phyloP scores from a whole-genome alignment of 2,888 invertebrate species.

The Barypeithes pellucidus region DNA sequence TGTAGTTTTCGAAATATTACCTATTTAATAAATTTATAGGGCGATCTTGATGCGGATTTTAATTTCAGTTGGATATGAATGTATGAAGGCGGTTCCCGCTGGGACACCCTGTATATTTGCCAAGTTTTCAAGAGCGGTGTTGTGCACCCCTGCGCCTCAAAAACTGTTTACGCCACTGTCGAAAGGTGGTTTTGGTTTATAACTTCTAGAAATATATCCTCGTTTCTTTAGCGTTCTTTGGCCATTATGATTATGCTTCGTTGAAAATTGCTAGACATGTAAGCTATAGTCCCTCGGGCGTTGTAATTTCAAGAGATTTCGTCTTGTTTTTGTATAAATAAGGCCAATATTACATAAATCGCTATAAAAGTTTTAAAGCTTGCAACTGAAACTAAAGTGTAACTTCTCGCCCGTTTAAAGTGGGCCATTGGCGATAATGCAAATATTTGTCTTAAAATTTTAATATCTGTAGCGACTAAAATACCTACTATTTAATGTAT shows the following conservation, averaged over 20 bases:
- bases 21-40: too few species aligned
- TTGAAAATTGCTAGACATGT: conserved; percentile 24
- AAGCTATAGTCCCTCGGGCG: not conserved
- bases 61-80: too few species aligned
- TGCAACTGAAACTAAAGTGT: not conserved
- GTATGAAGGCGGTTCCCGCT: too few species aligned
- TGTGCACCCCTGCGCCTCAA: too few species aligned
- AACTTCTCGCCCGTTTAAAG: not conserved
- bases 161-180: too few species aligned
- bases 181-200: not conserved
- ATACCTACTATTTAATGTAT: not conserved
- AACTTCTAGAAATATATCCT: not conserved
- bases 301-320: conserved; percentile 4
- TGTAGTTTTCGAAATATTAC: too few species aligned
- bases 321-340: not conserved
- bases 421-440: not conserved
- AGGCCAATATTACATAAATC: conserved; percentile 9
- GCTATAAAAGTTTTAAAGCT: not conserved
- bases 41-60: too few species aligned
- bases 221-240: conserved; percentile 12
- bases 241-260: conserved; percentile 1
- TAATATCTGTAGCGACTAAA: not conserved
- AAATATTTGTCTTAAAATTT: conserved; percentile 5
- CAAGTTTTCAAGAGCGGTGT: too few species aligned
- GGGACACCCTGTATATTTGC: too few species aligned